These are phyloP conservation scores for Heliornis fulica DNA, from an alignment of 2,113 vertebrate species.

Conservation along the genomic window DNA sequence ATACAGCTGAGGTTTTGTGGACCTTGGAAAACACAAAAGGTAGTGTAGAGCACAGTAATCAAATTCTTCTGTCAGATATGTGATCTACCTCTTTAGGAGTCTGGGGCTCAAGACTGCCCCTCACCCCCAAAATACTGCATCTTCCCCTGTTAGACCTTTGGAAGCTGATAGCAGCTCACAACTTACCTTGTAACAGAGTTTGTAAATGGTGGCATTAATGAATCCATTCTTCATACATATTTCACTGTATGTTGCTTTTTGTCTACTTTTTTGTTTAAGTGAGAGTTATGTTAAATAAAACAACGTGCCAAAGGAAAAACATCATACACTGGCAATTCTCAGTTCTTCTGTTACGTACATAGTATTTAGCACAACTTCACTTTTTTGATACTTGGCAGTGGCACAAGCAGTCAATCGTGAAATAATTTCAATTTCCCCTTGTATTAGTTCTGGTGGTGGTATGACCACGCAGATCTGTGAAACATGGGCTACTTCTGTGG, in stretches of 20 bases:
- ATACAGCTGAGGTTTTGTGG: background rate
- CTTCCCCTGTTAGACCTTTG: background rate
- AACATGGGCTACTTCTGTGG: background rate
- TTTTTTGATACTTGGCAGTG: background rate
- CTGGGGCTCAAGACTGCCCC: background rate
- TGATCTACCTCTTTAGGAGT: background rate
- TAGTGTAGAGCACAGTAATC: background rate
- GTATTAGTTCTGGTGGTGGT: background rate
- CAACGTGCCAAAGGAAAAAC: background rate
- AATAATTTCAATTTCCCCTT: background rate
- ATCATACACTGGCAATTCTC: background rate
- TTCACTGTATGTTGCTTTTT: background rate
- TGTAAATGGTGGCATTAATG: background rate
- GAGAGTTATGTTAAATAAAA: background rate
- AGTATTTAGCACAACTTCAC: background rate
- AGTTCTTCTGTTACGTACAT: background rate
- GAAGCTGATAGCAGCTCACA: background rate
- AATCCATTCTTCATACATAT: background rate
- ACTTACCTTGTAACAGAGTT: background rate
- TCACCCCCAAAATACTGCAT: background rate
- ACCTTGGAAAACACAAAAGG: background rate
- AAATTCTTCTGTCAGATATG: background rate
- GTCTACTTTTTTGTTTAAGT: background rate
- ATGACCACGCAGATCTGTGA: background rate
- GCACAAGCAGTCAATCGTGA: background rate